phyloP scores from a whole-genome alignment of 2,113 vertebrate genomes.

The Eulemur rufifrons region DNA sequence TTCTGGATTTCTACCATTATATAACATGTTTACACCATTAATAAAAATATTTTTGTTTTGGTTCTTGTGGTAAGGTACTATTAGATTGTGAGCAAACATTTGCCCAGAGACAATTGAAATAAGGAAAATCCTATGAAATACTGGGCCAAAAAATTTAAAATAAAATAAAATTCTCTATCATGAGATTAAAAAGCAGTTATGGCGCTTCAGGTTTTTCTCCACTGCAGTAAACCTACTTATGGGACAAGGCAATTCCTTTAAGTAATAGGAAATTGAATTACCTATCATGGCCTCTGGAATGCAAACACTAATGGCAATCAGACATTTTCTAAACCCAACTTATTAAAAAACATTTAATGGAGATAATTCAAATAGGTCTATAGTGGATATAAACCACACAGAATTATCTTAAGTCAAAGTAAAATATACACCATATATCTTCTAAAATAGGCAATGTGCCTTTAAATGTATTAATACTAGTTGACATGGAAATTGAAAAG shows the following conservation, averaged over 20 bases:
- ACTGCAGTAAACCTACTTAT: not conserved
- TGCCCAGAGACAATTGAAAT: not conserved
- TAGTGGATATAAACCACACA: not conserved
- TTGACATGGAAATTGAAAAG: constrained; percentile 61
- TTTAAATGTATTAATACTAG: constrained; percentile 54
- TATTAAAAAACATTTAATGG: constrained; percentile 7
- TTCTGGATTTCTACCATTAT: not conserved
- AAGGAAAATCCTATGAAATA: not conserved
- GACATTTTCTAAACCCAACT: not conserved
- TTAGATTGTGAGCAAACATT: not conserved
- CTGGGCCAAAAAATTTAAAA: not conserved
- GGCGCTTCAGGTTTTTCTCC: not conserved
- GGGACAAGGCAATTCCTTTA: constrained; percentile 32
- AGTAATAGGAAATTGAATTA: constrained; percentile 51
- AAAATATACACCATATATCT: not conserved
- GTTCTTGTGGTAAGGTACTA: not conserved
- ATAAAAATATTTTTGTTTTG: not conserved
- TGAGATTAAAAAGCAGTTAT: not conserved
- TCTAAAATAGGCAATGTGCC: not conserved
- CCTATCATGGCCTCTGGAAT: not conserved
- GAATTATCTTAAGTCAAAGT: not conserved
- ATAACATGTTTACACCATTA: not conserved
- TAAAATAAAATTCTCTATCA: not conserved
- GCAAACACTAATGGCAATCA: constrained; percentile 25
- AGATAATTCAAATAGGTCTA: not conserved